Evolutionary conservation across 2,797 vertebrate species (phyloP).

Genomic region (Peromyscus eremicus): DNA sequence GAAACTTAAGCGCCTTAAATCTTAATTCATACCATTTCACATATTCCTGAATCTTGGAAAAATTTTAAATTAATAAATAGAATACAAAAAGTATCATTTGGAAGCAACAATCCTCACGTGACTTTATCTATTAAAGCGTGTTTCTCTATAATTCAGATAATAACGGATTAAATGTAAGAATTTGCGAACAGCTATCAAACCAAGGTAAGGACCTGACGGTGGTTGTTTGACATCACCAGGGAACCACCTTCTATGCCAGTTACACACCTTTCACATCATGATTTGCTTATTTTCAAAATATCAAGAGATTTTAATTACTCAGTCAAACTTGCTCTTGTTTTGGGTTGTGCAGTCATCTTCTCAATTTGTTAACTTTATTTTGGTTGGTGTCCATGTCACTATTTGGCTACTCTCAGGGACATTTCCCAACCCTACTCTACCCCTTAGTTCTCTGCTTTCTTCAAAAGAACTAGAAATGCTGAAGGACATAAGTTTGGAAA

Average conservation of each 20-base stretch:
- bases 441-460: background rate
- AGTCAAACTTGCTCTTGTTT: constrained; percentile 3
- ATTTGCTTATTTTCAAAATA: background rate
- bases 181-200: background rate
- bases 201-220: background rate
- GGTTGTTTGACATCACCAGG: background rate
- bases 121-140: background rate
- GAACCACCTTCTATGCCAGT: background rate
- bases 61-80: background rate
- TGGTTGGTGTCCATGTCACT: background rate
- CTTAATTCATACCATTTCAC: background rate
- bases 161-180: background rate
- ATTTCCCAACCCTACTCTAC: background rate
- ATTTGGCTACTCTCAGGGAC: background rate
- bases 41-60: background rate
- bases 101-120: background rate
- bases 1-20: background rate
- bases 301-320: background rate
- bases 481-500: background rate
- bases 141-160: background rate
- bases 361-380: constrained; percentile 14
- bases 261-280: background rate
- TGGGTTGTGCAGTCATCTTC: background rate
- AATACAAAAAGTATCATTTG: background rate
- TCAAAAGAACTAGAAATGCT: background rate